Base-by-base conservation (phyloP, 2,113 vertebrate genomes). In the Circaetus gallicus region DNA sequence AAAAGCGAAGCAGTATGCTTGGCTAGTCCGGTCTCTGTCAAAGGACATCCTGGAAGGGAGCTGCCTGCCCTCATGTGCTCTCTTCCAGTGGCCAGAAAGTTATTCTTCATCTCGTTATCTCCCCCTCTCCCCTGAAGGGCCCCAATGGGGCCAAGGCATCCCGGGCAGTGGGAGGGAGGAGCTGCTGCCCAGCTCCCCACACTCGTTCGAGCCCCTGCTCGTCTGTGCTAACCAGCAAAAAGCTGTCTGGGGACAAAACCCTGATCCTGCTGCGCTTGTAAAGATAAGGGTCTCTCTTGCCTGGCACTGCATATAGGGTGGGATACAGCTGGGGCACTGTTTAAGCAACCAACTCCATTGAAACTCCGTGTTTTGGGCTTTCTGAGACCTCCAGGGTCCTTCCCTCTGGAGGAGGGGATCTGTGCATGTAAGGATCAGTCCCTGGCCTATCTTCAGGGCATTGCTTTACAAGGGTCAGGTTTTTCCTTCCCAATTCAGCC, bases 31-130 rank as follows among this genome's bases (percentile, higher is more conserved):
- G 5, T 52, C 86, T 76, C 8, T 56, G 65, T 91, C 59, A 89
- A 91, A 94, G 42, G 61, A 29, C 29, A 55, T 38, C 42, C 59
- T 50, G 52, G 47, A 91, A 87, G n/a, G 47, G 78, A 84, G 22
- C 47, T 63, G 56, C 36, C n/a, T 71, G 50, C 3, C 8, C 56
- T 74, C 0, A 0, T 0, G 1, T 58, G 50, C 19, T 73, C 32
- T 71, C 21, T 71, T 91, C 22, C 52, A 81, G 29, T 1, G 0
- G 18, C 42, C 22, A 66, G 52, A 70, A 73, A 66, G 14, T 78
- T 66, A 36, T 67, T 70, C 6, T 43, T 21, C 14, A 13, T 53
- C 53, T 81, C 3, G 0, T 66, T 62, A 38, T 55, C 26, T 76
- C 22, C 21, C 15, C 18, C 21, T 43, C 17, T 70, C 3, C 11